A percentile compares a stretch with the other conserved stretches of the same genome.
These are phyloP conservation scores for Enteromius unitaeniatus DNA, from an alignment of 2,797 vertebrate species.

Conservation along the genomic window DNA sequence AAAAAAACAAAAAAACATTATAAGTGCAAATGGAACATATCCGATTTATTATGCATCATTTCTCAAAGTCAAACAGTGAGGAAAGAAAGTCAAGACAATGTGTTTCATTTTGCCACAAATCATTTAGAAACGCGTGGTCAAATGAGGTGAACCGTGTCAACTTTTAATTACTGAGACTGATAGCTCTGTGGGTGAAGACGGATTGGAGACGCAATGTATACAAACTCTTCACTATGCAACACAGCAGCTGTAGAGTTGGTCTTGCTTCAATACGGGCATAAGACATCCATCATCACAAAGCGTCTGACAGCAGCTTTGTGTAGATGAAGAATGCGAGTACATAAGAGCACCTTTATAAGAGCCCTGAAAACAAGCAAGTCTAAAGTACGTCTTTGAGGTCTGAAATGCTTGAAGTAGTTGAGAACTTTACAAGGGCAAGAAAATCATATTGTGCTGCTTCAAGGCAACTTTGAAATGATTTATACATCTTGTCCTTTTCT, in stretches of 20 bases:
- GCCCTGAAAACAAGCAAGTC: constrained; percentile 9
- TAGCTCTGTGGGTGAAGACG: constrained; percentile 63
- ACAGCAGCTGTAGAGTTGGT: constrained; percentile 26
- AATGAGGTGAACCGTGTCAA: constrained; percentile 73
- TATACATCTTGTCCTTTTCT: neutral
- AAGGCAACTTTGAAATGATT: neutral
- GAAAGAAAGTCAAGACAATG: constrained; percentile 64
- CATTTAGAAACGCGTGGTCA: constrained; percentile 72
- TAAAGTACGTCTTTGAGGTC: neutral
- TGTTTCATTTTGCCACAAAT: constrained; percentile 71
- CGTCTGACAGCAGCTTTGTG: constrained; percentile 57
- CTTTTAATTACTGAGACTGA: constrained; percentile 79
- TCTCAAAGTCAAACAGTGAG: constrained; percentile 60
- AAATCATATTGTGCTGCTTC: neutral
- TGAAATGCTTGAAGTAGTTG: constrained; percentile 5
- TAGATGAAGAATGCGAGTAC: constrained; percentile 57
- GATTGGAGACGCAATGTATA: constrained; percentile 67
- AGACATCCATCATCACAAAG: constrained; percentile 60
- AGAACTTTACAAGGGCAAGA: neutral
- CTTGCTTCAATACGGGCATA: constrained; percentile 53
- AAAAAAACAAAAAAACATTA: constrained; percentile 57
- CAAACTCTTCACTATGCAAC: constrained; percentile 51
- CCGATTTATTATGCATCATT: constrained; percentile 74
- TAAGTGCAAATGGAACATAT: constrained; percentile 73
- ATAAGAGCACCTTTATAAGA: neutral